A percentile compares a stretch with the other conserved stretches of the same genome.
These are phyloP conservation scores for Oreohelix idahoensis DNA, from an alignment of 1,140 invertebrate genomes.

Conservation along the genomic window DNA sequence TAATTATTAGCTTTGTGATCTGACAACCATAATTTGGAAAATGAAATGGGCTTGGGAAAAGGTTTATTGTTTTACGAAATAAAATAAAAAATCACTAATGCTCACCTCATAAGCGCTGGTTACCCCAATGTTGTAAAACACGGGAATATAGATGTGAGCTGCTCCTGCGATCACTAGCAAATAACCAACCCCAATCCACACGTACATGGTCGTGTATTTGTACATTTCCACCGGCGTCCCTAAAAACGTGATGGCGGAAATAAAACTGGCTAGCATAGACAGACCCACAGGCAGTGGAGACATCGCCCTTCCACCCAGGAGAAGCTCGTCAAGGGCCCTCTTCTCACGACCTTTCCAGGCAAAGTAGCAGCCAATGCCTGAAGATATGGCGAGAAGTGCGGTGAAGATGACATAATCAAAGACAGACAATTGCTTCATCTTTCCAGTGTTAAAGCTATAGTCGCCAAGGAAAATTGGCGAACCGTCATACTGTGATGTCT, in stretches of 20 bases:
- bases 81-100: too few relatives aligned
- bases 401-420: conserved; percentile 65
- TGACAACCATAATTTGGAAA: too few relatives aligned
- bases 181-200: conserved; percentile 71
- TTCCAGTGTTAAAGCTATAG: conserved; percentile 52
- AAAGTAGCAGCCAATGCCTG: conserved; percentile 85
- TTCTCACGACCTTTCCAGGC: conserved; percentile 87
- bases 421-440: conserved; percentile 48
- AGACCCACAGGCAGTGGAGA: conserved; percentile 73
- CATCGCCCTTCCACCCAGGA: conserved; percentile 86
- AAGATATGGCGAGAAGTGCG: conserved; percentile 66
- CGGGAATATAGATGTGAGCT: conserved; percentile 87
- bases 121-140: conserved; percentile 89
- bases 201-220: conserved; percentile 67
- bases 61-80: too few relatives aligned
- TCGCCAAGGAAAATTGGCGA: conserved; percentile 29
- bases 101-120: conserved; percentile 87
- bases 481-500: too few relatives aligned
- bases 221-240: conserved; percentile 76
- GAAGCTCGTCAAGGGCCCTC: conserved; percentile 86
- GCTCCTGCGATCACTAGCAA: conserved; percentile 84
- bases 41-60: too few relatives aligned
- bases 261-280: conserved; percentile 81
- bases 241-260: conserved; percentile 92
- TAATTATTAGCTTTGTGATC: too few relatives aligned